Percentiles rank a stretch among this genome's conserved stretches.
Conservation (phyloP, 2,113 vertebrate species). For the Urocitellus parryii region DNA sequence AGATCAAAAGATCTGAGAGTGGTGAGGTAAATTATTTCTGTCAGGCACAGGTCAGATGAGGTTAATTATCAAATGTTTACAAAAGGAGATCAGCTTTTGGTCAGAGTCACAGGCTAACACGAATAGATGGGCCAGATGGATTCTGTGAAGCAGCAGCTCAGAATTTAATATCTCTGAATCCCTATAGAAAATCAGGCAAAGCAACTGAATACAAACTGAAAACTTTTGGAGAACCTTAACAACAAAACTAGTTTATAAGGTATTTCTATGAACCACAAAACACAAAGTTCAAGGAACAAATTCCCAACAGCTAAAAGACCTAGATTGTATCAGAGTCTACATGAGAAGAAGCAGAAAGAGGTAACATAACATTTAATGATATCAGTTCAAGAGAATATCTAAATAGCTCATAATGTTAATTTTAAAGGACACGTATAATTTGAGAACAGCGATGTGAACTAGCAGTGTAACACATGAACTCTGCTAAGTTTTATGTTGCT, state of each 20-base stretch:
- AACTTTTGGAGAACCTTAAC: neutral
- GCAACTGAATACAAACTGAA: neutral
- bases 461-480: neutral
- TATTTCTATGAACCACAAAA: neutral
- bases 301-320: neutral
- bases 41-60: neutral
- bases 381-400: neutral
- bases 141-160: neutral
- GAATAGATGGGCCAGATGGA: neutral
- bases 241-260: neutral
- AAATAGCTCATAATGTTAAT: neutral
- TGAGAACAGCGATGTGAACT: neutral
- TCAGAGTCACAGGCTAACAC: neutral
- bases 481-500: neutral
- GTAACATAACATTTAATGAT: rapidly evolving
- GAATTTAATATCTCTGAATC: neutral
- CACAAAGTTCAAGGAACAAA: neutral
- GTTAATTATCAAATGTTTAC: neutral
- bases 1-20: neutral
- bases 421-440: neutral
- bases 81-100: neutral
- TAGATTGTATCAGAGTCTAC: neutral
- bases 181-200: neutral
- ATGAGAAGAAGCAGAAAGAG: neutral
- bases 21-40: neutral